Conservation (phyloP, 2,888 invertebrate genomes). For the Drosophila meridionalis region DNA sequence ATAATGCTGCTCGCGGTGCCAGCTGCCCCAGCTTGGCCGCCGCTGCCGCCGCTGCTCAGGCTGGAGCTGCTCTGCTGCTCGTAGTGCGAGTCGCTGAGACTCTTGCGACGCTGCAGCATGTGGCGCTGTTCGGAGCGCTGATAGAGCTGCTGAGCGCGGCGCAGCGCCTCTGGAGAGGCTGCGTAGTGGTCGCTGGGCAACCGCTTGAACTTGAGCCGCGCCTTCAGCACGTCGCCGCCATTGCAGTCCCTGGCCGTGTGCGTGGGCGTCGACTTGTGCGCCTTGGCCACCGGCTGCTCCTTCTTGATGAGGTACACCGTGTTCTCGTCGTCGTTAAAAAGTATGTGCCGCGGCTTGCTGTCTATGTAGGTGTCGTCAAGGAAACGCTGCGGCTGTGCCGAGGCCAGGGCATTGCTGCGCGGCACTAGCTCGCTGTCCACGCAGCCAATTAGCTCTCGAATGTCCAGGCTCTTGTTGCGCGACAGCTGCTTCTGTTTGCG, state of each 20-base stretch:
- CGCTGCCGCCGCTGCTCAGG: conserved; percentile 82
- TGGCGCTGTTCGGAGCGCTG: conserved; percentile 72
- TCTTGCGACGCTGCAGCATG: conserved; percentile 76
- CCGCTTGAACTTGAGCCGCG: conserved; percentile 79
- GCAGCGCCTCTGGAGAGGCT: conserved; percentile 61
- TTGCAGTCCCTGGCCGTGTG: conserved; percentile 6
- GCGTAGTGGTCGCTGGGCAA: conserved; percentile 62
- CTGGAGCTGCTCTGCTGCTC: conserved; percentile 77
- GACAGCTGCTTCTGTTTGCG: conserved; percentile 66
- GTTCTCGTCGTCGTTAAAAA: conserved; percentile 85
- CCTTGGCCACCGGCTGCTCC: conserved; percentile 80
- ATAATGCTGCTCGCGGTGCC: conserved; percentile 56
- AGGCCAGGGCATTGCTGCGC: conserved; percentile 67
- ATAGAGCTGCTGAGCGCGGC: conserved; percentile 76
- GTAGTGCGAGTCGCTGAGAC: conserved; percentile 72
- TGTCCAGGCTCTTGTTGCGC: conserved; percentile 84
- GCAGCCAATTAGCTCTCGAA: conserved; percentile 82
- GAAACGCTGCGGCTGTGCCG: conserved; percentile 52
- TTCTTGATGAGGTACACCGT: conserved; percentile 85
- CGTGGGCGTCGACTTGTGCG: conserved; percentile 35
- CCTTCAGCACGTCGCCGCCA: conserved; percentile 66
- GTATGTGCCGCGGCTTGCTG: conserved; percentile 79
- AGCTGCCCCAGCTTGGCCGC: conserved; percentile 85
- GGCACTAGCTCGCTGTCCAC: conserved; percentile 77
- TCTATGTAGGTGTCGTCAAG: conserved; percentile 68